phyloP scores from a whole-genome alignment of 2,113 vertebrate species.

The Daubentonia madagascariensis region DNA sequence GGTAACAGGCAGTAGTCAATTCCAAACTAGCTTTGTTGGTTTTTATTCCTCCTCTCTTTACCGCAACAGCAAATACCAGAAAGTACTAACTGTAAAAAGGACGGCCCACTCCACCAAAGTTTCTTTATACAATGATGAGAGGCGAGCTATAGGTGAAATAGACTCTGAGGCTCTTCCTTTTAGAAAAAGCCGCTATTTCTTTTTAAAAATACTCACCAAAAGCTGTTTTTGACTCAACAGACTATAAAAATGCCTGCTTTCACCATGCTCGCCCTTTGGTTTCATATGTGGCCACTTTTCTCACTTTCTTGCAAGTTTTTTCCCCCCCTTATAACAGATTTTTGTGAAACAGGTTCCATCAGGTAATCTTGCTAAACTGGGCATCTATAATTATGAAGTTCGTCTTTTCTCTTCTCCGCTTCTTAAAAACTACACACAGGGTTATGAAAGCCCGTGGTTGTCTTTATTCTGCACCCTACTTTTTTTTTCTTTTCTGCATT shows the following conservation, averaged over 20 bases:
- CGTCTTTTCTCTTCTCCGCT: background rate
- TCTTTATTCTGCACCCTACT: background rate
- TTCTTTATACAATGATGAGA: background rate
- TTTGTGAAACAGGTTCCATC: slow-evolving; percentile 26
- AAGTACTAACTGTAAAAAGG: background rate
- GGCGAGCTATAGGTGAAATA: slow-evolving; percentile 41
- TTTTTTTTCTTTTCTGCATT: background rate
- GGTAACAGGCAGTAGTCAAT: slow-evolving; percentile 32
- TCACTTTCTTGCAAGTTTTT: slow-evolving; percentile 1
- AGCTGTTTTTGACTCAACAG: slow-evolving; percentile 7
- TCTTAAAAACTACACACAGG: background rate
- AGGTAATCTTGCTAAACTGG: background rate
- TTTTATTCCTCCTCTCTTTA: slow-evolving; percentile 38
- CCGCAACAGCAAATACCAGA: slow-evolving; percentile 35
- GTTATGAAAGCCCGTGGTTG: background rate
- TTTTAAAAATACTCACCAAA: slow-evolving; percentile 16
- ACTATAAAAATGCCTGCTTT: slow-evolving; percentile 27
- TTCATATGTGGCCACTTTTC: background rate
- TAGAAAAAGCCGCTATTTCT: background rate
- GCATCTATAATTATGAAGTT: background rate
- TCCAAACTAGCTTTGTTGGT: slow-evolving; percentile 5
- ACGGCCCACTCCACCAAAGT: background rate
- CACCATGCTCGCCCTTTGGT: background rate
- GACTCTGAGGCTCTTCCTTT: background rate
- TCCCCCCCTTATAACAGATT: background rate